Conservation (phyloP, 2,797 vertebrate genomes). For the Acanthurus lineatus region DNA sequence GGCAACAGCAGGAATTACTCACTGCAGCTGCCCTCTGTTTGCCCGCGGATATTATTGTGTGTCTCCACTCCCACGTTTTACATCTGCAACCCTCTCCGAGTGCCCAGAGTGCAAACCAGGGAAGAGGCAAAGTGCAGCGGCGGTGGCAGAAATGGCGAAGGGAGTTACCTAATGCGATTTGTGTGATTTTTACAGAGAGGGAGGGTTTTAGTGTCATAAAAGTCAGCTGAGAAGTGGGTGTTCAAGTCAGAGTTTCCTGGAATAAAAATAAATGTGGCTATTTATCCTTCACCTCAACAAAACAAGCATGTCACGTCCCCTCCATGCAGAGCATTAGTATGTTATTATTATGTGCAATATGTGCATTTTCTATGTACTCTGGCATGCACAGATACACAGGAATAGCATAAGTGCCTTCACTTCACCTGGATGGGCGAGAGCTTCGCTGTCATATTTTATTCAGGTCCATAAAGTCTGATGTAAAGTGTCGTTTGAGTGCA, state of each 20-base stretch:
- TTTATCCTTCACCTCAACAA: conserved; percentile 5
- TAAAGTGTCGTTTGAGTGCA: not conserved
- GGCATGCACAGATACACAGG: not conserved
- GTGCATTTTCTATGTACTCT: not conserved
- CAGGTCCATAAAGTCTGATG: not conserved
- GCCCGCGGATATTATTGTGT: conserved; percentile 42
- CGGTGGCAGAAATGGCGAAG: not conserved
- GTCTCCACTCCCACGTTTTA: conserved; percentile 58
- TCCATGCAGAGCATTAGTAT: not conserved
- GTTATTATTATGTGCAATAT: not conserved
- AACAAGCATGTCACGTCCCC: not conserved
- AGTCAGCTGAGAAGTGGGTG: not conserved
- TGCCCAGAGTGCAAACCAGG: not conserved
- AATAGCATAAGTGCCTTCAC: not conserved
- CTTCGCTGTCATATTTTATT: conserved; percentile 45
- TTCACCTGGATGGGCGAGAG: not conserved
- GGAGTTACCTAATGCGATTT: conserved; percentile 15
- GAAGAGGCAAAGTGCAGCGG: conserved; percentile 14
- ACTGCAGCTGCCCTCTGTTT: conserved; percentile 39
- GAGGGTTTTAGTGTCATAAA: not conserved
- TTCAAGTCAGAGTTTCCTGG: not conserved
- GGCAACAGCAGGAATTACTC: conserved; percentile 58
- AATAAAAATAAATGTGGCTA: conserved; percentile 1
- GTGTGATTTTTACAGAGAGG: not conserved
- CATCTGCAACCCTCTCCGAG: conserved; percentile 39